phyloP scores from a whole-genome alignment of 2,797 vertebrate genomes.

The Toxotes lorentzi region DNA sequence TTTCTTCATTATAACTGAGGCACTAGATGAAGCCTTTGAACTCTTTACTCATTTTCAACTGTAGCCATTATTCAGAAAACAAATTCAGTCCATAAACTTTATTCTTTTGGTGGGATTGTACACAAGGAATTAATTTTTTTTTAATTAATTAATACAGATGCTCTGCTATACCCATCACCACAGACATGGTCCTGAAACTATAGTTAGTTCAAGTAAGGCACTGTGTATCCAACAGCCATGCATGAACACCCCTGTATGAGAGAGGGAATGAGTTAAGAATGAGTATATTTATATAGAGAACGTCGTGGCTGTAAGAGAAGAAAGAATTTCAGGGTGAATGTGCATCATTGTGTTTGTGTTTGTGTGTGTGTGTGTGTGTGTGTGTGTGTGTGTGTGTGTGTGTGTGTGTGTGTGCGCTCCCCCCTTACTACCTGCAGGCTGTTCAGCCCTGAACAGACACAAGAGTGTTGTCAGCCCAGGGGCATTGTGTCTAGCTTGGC shows the following conservation, averaged over 20 bases:
- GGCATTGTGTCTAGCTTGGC: slow-evolving; percentile 39
- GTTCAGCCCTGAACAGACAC: slow-evolving; percentile 53
- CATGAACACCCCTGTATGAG: background rate
- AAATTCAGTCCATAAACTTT: background rate
- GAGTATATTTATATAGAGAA: background rate
- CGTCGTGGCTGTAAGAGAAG: background rate
- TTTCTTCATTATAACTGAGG: background rate
- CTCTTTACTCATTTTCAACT: background rate
- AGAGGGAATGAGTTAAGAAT: background rate
- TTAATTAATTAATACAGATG: background rate
- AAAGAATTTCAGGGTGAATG: background rate
- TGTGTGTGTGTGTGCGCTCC: slow-evolving; percentile 10
- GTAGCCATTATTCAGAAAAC: background rate
- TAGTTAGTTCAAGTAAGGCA: background rate
- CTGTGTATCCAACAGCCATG: background rate
- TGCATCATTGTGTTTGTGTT: background rate
- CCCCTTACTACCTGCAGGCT: slow-evolving; percentile 55
- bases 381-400: slow-evolving; percentile 16
- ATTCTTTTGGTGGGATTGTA: background rate
- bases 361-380: slow-evolving; percentile 12
- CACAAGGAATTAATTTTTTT: too few species aligned
- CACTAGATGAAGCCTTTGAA: background rate
- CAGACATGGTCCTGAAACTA: background rate
- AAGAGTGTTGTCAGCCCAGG: slow-evolving; percentile 55
- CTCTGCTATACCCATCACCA: background rate